Evolutionary conservation across 2,888 invertebrate species (phyloP).

Genomic region (Cantharis flavilabris): DNA sequence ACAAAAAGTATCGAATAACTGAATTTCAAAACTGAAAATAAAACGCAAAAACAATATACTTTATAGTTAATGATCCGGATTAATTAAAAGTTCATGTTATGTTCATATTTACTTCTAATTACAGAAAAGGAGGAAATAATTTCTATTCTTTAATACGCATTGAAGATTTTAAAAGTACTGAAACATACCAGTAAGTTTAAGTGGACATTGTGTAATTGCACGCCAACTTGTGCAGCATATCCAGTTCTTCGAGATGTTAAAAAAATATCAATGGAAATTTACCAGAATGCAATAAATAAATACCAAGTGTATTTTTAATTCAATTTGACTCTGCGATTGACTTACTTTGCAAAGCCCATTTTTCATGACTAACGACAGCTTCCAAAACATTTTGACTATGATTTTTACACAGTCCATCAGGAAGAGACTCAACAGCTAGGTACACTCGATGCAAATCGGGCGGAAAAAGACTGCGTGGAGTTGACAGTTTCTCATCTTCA

Average conservation of each 20-base stretch:
- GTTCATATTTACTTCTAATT: neutral
- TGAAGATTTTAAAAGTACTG: neutral
- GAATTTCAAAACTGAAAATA: neutral
- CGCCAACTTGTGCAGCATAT: neutral
- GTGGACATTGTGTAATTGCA: neutral
- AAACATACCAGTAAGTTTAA: neutral
- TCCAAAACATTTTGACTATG: slow-evolving; percentile 58
- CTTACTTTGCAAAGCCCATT: slow-evolving; percentile 36
- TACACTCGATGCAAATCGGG: slow-evolving; percentile 55
- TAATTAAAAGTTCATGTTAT: neutral
- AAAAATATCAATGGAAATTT: neutral
- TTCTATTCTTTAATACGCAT: neutral
- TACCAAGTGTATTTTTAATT: neutral
- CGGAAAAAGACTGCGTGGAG: slow-evolving; percentile 32
- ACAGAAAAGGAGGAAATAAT: neutral
- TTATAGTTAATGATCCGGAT: neutral
- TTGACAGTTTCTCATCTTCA: neutral
- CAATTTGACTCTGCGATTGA: neutral
- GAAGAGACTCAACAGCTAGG: slow-evolving; percentile 47
- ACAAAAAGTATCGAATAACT: no score
- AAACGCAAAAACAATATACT: no score
- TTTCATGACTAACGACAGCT: slow-evolving; percentile 56
- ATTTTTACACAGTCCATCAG: slow-evolving; percentile 51
- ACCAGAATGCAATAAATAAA: neutral
- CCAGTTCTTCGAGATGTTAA: neutral